A percentile compares a stretch with the other conserved stretches of the same genome.
These are phyloP conservation scores for Erynnis tages DNA, from an alignment of 2,888 invertebrate species.

Conservation along the genomic window DNA sequence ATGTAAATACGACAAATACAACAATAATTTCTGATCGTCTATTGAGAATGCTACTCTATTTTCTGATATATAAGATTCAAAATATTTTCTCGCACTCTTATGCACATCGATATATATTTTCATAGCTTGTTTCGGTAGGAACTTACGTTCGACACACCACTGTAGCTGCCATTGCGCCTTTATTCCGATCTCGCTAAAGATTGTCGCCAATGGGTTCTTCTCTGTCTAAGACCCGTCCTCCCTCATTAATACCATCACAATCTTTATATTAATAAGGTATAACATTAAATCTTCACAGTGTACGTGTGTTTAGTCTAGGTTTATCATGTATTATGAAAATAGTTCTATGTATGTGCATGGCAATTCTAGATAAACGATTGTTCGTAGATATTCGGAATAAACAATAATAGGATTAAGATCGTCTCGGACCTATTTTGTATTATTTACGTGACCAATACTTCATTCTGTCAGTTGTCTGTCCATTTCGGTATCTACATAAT, in stretches of 20 bases:
- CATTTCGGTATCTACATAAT: conserved; percentile 12
- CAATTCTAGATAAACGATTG: conserved; percentile 75
- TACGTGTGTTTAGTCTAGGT: conserved; percentile 76
- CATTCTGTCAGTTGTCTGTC: conserved; percentile 21
- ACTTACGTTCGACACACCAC: conserved; percentile 62
- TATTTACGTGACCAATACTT: conserved; percentile 52
- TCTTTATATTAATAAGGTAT: conserved; percentile 56
- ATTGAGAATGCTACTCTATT: conserved; percentile 69
- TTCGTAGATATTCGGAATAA: conserved; percentile 71
- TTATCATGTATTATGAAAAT: conserved; percentile 57
- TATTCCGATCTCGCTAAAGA: conserved; percentile 28
- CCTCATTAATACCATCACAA: conserved; percentile 48
- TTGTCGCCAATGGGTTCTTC: conserved; percentile 50
- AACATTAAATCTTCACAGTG: conserved; percentile 60
- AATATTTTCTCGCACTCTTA: conserved; percentile 71
- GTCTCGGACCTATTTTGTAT: conserved; percentile 48
- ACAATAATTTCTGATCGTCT: conserved; percentile 73
- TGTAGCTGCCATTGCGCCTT: conserved; percentile 46
- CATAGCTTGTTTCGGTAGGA: conserved; percentile 68
- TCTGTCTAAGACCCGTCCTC: conserved; percentile 54
- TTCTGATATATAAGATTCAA: conserved; percentile 66
- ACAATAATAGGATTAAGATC: conserved; percentile 72
- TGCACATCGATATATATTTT: conserved; percentile 71
- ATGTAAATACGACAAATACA: conserved; percentile 67
- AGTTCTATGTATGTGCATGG: conserved; percentile 74